phyloP scores from a whole-genome alignment of 1,140 invertebrate genomes.

The Adoxophyes honmai region DNA sequence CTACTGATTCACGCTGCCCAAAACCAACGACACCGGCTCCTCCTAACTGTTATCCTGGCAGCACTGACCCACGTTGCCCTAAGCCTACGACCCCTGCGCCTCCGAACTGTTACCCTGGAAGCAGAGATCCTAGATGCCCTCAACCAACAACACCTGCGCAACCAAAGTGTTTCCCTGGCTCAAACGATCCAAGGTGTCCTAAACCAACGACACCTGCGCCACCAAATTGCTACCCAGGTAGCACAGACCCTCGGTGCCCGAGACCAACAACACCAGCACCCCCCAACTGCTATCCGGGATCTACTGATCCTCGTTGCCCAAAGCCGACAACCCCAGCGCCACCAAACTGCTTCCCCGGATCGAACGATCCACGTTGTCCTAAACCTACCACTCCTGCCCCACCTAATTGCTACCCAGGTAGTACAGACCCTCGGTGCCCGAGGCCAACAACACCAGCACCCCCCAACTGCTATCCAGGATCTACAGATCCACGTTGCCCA shows the following conservation, averaged over 20 bases:
- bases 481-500: slow-evolving; percentile 55
- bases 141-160: slow-evolving; percentile 28
- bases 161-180: slow-evolving; percentile 33
- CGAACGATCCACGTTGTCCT: too few species aligned
- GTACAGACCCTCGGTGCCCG: too few species aligned
- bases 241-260: slow-evolving; percentile 58
- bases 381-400: too few species aligned
- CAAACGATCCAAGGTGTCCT: slow-evolving; percentile 54
- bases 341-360: slow-evolving; percentile 51
- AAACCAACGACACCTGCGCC: slow-evolving; percentile 30
- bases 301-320: too few species aligned
- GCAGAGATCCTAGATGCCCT: slow-evolving; percentile 61
- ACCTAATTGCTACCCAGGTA: too few species aligned
- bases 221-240: slow-evolving; percentile 60
- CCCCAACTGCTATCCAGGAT: slow-evolving; percentile 61
- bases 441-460: slow-evolving; percentile 39
- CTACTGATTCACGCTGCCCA: slow-evolving; percentile 53
- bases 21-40: slow-evolving; percentile 29
- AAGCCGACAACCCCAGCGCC: slow-evolving; percentile 24
- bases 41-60: slow-evolving; percentile 44
- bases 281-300: too few species aligned
- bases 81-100: slow-evolving; percentile 24
- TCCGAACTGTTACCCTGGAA: slow-evolving; percentile 55
- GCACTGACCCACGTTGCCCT: slow-evolving; percentile 33
- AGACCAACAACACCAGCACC: too few species aligned